A percentile compares a stretch with the other conserved stretches of the same genome.
Evolutionary conservation across 2,113 vertebrate species (phyloP).

Genomic region (Plectropomus leopardus): DNA sequence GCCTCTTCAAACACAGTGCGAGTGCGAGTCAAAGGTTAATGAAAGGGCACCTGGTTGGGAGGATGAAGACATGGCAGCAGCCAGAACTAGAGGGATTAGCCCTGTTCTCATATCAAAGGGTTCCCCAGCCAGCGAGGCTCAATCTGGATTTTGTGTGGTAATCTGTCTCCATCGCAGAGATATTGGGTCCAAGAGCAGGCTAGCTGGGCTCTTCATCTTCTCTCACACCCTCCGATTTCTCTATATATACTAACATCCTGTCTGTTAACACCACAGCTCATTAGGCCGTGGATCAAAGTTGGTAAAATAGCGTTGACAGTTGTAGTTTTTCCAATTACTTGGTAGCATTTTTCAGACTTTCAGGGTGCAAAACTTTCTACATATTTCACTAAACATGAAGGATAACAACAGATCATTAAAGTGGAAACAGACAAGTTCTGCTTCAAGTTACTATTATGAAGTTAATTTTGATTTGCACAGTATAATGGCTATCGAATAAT

Average conservation of each 20-base stretch:
- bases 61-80: slow-evolving; percentile 86
- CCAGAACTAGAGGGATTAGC: slow-evolving; percentile 83
- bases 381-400: background rate
- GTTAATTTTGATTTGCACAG: no score
- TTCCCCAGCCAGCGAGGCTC: slow-evolving; percentile 79
- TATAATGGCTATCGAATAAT: no score
- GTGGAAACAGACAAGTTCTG: no score
- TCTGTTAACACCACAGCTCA: slow-evolving; percentile 13
- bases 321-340: background rate
- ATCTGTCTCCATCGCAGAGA: slow-evolving; percentile 79
- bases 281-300: slow-evolving; percentile 32
- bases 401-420: background rate
- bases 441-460: no score
- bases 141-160: slow-evolving; percentile 80
- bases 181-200: slow-evolving; percentile 59
- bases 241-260: slow-evolving; percentile 27
- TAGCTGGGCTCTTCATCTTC: slow-evolving; percentile 64
- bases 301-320: background rate
- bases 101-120: slow-evolving; percentile 87
- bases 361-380: background rate
- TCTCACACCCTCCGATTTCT: slow-evolving; percentile 60
- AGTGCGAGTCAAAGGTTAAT: slow-evolving; percentile 88
- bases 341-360: background rate
- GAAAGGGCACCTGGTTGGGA: slow-evolving; percentile 85
- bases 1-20: slow-evolving; percentile 84